Percentiles rank a stretch among this genome's conserved stretches.
Evolutionary conservation across 2,113 vertebrate genomes (phyloP).

Genomic region (Amazona guildingii): DNA sequence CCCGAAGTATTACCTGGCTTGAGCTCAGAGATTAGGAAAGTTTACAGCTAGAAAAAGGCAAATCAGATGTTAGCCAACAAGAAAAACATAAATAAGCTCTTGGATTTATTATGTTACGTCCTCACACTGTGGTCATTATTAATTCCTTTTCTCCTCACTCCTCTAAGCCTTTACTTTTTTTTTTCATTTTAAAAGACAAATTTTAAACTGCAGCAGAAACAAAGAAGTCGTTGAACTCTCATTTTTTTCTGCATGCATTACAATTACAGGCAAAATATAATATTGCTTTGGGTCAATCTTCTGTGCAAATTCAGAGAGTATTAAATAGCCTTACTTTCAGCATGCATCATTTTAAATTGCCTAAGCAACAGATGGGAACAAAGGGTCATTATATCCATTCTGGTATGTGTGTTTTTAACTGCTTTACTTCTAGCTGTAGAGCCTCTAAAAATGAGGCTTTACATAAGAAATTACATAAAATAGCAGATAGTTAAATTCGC

Average conservation of each 20-base stretch:
- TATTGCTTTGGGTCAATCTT: background rate
- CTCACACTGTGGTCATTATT: background rate
- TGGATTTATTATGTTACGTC: background rate
- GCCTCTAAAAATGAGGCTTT: background rate
- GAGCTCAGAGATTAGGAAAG: background rate
- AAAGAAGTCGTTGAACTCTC: background rate
- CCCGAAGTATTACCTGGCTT: constrained; percentile 1
- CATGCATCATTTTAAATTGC: background rate
- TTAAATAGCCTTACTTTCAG: constrained; percentile 17
- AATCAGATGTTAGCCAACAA: background rate
- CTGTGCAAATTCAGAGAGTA: constrained; percentile 7
- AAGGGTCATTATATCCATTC: constrained; percentile 12
- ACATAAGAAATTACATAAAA: constrained; percentile 33
- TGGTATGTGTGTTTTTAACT: background rate
- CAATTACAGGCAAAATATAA: background rate
- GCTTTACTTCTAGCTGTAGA: background rate
- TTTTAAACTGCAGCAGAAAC: background rate
- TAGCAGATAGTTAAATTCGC: constrained; percentile 34
- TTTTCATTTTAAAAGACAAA: background rate
- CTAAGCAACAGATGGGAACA: constrained; percentile 19
- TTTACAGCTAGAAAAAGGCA: background rate
- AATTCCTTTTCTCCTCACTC: background rate
- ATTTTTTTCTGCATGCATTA: background rate
- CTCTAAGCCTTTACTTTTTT: background rate
- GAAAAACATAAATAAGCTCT: background rate